Percentiles rank a stretch among this genome's conserved stretches.
Conservation (phyloP, 92 coral and sea anemone genomes). For the Siderastrea siderea region DNA sequence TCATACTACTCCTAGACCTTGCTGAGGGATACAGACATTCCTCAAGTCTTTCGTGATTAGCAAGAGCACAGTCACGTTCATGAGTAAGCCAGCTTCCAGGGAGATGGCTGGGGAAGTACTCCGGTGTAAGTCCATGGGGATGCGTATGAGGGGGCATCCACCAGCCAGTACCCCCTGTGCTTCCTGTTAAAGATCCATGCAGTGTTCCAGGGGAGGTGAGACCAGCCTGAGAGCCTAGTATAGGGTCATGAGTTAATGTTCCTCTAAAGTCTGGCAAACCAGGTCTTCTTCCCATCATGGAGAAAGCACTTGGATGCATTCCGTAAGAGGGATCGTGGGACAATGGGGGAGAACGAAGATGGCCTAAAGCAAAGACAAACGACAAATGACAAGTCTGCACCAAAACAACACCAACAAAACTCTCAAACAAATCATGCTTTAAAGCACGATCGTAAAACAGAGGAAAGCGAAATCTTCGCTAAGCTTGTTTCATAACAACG, state of each 20-base stretch:
- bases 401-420: not conserved
- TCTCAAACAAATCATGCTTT: not conserved
- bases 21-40: constrained; percentile 75
- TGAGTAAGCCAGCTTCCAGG: constrained; percentile 92
- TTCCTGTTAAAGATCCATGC: constrained; percentile 84
- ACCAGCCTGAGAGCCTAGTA: constrained; percentile 81
- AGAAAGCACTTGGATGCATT: constrained; percentile 93
- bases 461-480: constrained; percentile 27
- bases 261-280: constrained; percentile 80
- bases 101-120: constrained; percentile 84
- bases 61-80: constrained; percentile 90
- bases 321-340: constrained; percentile 96
- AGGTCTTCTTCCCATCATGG: constrained; percentile 97
- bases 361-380: constrained; percentile 79
- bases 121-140: constrained; percentile 85
- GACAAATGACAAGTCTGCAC: constrained; percentile 20
- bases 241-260: constrained; percentile 83
- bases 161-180: constrained; percentile 90
- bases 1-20: constrained; percentile 65
- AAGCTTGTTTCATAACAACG: constrained; percentile 17
- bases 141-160: constrained; percentile 96
- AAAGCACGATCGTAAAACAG: constrained; percentile 6
- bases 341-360: constrained; percentile 98
- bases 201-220: constrained; percentile 86
- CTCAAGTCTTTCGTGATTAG: constrained; percentile 77